Percentiles rank a stretch among this genome's conserved stretches.
These are phyloP conservation scores for Melinaea menophilus DNA, from an alignment of 2,888 invertebrate species.

Conservation along the genomic window DNA sequence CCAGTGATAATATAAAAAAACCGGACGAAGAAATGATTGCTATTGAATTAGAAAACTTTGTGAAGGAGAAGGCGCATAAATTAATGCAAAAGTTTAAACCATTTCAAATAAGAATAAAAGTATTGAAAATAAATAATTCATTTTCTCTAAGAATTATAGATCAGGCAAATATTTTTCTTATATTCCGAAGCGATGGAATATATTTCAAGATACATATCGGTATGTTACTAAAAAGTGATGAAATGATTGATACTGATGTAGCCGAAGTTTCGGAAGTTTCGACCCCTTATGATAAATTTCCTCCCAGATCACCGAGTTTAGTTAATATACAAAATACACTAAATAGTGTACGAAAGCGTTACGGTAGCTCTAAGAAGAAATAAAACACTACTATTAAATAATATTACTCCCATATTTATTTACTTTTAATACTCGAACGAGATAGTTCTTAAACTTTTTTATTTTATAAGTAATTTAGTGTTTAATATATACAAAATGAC, in stretches of 20 bases:
- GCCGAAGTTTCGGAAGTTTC: conserved; percentile 39
- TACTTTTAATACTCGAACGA: not conserved
- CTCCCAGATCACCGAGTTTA: conserved; percentile 8
- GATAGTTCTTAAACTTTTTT: not conserved
- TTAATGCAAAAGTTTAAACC: conserved; percentile 43
- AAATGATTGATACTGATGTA: conserved; percentile 50
- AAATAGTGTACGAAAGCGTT: not conserved
- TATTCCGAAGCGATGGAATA: conserved; percentile 41
- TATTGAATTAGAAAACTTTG: conserved; percentile 47
- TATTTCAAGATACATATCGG: conserved; percentile 50
- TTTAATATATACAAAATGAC: not conserved
- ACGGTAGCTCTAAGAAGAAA: not conserved
- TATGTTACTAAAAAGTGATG: conserved; percentile 59
- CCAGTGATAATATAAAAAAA: conserved; percentile 12
- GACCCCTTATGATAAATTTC: conserved; percentile 41
- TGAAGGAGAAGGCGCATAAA: conserved; percentile 42
- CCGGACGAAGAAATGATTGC: conserved; percentile 36
- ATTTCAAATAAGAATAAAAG: conserved; percentile 49
- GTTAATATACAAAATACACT: conserved; percentile 1
- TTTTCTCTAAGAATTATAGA: conserved; percentile 51
- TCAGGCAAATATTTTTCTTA: conserved; percentile 48
- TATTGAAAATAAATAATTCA: conserved; percentile 49
- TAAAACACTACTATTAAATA: not conserved
- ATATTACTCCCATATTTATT: not conserved
- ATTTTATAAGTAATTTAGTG: not conserved